Evolutionary conservation across 2,113 vertebrate genomes (phyloP), one percentile per base, ranked within the genome.

Genomic region (Phoenicopterus ruber): DNA sequence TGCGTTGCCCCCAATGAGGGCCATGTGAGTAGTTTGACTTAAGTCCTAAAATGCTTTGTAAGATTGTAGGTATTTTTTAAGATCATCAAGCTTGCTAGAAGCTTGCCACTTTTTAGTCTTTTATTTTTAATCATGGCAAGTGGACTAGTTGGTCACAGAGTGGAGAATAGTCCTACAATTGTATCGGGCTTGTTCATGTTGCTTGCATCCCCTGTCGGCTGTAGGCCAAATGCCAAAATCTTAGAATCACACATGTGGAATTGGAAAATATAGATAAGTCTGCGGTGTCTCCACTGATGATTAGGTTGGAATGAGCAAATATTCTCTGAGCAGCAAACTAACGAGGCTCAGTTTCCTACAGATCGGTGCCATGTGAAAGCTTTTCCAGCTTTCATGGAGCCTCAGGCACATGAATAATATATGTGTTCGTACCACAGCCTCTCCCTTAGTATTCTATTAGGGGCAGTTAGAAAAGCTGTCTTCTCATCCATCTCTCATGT

Each of bases 371-470:
- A 21, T 28, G 57, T 87, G 93, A 87, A 67, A 94, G 77, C 57
- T 87, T 79, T 89, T 74, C 47, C 52, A 91, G 89, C 73, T 94
- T 91, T 95, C 59, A 13, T 25, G 63, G 72, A 78, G 72, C 88
- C 86, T 84, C 65, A 67, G 86, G 81, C 49, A 7, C 52, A 93
- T 94, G 69, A 96, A 96, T 96, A 93, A 94, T 95, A 26, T 17
- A 96, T 91, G 24, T 59, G 29, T 20, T 89, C 69, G 13, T 61
- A 76, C 29, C 84, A 67, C 65, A 76, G 81, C 47, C 59, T 91
- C 47, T 82, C 65, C 52, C 62, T 76, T 20, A 69, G 61, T 71
- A 19, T 95, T 91, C 84, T 91, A 1, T 78, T 91, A 81, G 72
- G 82, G 52, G 17, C 89, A 91, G 72, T 82, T 94, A 74, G 86